A percentile compares a stretch with the other conserved stretches of the same genome.
Conservation (phyloP, 2,888 invertebrate genomes). For the Noctuana brunneofusca region DNA sequence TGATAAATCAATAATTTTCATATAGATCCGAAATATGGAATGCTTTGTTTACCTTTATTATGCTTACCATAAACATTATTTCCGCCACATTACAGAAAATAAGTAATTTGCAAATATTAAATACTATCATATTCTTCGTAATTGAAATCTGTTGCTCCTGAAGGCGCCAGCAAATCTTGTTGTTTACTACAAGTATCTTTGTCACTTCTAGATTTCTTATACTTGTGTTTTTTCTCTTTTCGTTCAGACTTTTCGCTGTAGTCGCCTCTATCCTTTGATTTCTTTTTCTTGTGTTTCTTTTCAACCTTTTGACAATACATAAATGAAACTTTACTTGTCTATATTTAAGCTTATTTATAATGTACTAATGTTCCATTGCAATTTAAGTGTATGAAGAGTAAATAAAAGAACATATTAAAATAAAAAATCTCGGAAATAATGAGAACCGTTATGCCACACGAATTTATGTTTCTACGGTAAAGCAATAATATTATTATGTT, state of each 20-base stretch:
- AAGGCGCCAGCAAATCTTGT: slow-evolving; percentile 70
- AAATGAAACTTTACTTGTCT: too few species aligned
- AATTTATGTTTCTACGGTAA: too few species aligned
- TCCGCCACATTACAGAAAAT: background rate
- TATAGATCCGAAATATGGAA: background rate
- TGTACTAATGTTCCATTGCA: too few species aligned
- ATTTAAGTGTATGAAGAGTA: too few species aligned
- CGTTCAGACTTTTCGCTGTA: slow-evolving; percentile 75
- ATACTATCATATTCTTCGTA: slow-evolving; percentile 74
- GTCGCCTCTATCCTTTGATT: slow-evolving; percentile 79
- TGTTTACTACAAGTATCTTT: slow-evolving; percentile 73
- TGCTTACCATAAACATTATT: background rate
- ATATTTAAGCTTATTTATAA: too few species aligned
- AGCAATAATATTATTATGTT: too few species aligned
- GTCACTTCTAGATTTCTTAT: slow-evolving; percentile 76
- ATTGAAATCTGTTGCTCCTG: slow-evolving; percentile 50
- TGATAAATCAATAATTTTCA: background rate
- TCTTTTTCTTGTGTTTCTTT: slow-evolving; percentile 82
- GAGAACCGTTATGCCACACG: too few species aligned
- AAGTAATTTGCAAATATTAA: slow-evolving; percentile 44
- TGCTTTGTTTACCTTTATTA: background rate
- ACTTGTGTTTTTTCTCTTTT: slow-evolving; percentile 82
- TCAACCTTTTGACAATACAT: slow-evolving; percentile 59
- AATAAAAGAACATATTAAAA: too few species aligned
- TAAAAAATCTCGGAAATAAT: too few species aligned